Conservation (phyloP, 2,797 vertebrate species). For the Danio tinwini region DNA sequence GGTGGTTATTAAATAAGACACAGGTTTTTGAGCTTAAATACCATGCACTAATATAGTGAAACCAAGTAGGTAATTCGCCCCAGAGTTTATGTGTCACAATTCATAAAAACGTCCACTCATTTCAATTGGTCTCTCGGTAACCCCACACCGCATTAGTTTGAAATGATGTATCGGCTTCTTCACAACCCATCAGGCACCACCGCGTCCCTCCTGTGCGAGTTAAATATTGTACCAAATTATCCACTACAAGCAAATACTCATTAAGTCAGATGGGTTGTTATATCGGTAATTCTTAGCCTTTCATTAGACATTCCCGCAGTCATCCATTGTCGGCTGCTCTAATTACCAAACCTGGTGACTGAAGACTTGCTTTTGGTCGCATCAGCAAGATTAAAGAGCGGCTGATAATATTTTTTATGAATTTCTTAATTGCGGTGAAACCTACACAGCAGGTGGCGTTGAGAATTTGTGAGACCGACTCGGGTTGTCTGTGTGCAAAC, state of each 20-base stretch:
- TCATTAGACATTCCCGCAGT: slow-evolving; percentile 19
- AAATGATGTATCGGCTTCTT: slow-evolving; percentile 24
- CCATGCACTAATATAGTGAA: slow-evolving; percentile 1
- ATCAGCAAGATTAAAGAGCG: slow-evolving; percentile 14
- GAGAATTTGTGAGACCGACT: slow-evolving; percentile 4
- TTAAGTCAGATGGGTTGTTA: slow-evolving; percentile 37
- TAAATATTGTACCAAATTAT: slow-evolving; percentile 23
- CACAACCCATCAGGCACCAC: background rate
- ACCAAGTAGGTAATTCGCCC: slow-evolving; percentile 22
- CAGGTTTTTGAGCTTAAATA: slow-evolving; percentile 16
- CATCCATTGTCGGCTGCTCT: background rate
- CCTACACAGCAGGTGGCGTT: background rate
- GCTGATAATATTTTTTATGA: slow-evolving; percentile 3
- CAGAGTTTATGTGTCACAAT: slow-evolving; percentile 26
- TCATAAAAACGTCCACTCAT: slow-evolving; percentile 15
- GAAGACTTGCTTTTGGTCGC: slow-evolving; percentile 14
- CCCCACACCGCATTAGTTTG: slow-evolving; percentile 5
- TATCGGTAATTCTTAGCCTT: slow-evolving; percentile 19
- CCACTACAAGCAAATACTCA: slow-evolving; percentile 22
- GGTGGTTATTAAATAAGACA: background rate
- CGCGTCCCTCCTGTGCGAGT: slow-evolving; percentile 12
- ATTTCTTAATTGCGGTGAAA: slow-evolving; percentile 10
- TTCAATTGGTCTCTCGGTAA: slow-evolving; percentile 23
- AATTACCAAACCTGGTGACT: background rate
- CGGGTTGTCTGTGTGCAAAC: background rate